Base-by-base conservation (phyloP, 2,888 invertebrate genomes). In the Asteroscopus sphinx region DNA sequence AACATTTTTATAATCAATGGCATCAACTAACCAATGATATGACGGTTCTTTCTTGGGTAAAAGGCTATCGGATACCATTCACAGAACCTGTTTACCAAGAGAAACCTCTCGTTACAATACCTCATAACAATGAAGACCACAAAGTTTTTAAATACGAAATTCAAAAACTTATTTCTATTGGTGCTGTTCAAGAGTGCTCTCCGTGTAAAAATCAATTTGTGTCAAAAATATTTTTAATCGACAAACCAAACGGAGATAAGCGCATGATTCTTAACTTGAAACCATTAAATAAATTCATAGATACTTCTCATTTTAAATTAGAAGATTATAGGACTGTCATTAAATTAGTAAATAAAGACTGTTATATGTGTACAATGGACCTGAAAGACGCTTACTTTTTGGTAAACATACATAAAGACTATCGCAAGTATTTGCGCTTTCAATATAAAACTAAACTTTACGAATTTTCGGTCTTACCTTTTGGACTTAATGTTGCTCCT, bases 381-480 rank as follows among this genome's bases (percentile, higher is more conserved):
- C n/a, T n/a, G n/a, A n/a, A n/a, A n/a, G n/a, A n/a, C n/a, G n/a
- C n/a, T n/a, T n/a, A n/a, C n/a, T n/a, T n/a, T n/a, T n/a, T n/a
- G 17, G 39, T 45, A 4, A 25, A 32, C 7, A 45, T 53, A n/a
- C 9, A 37, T 25, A 5, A 15, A 8, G 11, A 16, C 11, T 12
- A 33, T 35, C 33, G 39, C 33, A 59, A 59, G 17, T 58, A 53
- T 13, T 32, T 58, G 33, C 26, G 58, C 16, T 52, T 58, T 37
- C 12, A 53, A 5, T 46, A 46, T 16, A 11, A 58, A 41, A 12
- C 9, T n/a, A 13, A 33, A 6, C n/a, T 13, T 5, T 64, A 62
- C 13, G 53, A 76, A 41, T 69, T 71, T 35, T 59, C 17, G 0
- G 59, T 72, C 2, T 39, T 66, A 41, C 60, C 67, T 0, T 75